These are phyloP conservation scores for Dusona sp. DNA, from an alignment of 2,888 invertebrate genomes.

Conservation along the genomic window DNA sequence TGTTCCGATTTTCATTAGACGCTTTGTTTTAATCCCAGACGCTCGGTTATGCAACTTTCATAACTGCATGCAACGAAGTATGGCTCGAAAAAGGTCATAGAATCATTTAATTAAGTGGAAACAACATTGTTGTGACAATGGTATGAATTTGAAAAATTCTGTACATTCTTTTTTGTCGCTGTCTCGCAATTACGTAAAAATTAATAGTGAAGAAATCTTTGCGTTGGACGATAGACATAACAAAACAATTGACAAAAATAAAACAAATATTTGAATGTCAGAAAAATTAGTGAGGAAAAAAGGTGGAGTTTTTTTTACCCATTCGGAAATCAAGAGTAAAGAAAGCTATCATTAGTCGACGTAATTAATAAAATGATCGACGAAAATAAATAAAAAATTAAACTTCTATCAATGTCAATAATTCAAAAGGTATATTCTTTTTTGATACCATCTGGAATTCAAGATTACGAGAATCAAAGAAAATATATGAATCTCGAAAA, in stretches of 20 bases:
- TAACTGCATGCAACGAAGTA: background rate
- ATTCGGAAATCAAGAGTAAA: no score
- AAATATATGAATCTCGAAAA: no score
- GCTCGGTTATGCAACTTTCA: slow-evolving; percentile 18
- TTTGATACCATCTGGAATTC: no score
- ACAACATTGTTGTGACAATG: background rate
- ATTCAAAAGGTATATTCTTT: no score
- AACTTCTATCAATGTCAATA: background rate
- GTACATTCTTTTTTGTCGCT: background rate
- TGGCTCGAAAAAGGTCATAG: background rate
- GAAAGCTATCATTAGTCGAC: no score
- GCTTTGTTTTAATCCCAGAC: slow-evolving; percentile 21
- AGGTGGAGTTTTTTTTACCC: background rate
- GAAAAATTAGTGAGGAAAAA: background rate
- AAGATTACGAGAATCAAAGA: no score
- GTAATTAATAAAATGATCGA: background rate
- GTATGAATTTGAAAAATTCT: background rate
- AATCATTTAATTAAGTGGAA: background rate
- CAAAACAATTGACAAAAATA: background rate
- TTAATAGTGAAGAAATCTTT: background rate
- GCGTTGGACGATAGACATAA: background rate
- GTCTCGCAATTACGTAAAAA: background rate
- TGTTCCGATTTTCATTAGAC: slow-evolving; percentile 6
- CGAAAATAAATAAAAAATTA: no score
- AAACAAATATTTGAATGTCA: background rate